These are phyloP conservation scores for Apostichopus californicus DNA, from an alignment of 35 echinoderm and acorn worm species.

Conservation along the genomic window DNA sequence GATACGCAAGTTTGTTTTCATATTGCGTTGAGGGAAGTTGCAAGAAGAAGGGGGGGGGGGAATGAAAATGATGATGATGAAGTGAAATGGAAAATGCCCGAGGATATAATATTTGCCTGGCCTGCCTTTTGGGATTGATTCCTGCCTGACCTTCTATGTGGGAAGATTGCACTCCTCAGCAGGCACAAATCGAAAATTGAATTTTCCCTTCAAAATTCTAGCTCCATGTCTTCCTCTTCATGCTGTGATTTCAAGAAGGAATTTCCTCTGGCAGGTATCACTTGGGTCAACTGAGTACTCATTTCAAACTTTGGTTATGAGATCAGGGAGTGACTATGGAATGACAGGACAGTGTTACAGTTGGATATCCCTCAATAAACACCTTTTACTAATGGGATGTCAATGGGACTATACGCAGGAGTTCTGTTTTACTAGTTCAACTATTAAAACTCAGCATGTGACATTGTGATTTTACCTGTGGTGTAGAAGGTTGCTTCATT, in stretches of 20 bases:
- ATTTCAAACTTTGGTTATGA: background rate
- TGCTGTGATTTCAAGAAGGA: slow-evolving; percentile 44
- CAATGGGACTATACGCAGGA: background rate
- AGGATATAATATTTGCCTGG: too few relatives aligned
- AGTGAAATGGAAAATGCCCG: too few relatives aligned
- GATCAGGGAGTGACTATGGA: background rate
- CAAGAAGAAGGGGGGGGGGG: too few relatives aligned
- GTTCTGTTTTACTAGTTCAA: too few relatives aligned
- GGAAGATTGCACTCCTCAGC: slow-evolving; percentile 41
- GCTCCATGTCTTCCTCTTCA: background rate
- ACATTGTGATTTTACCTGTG: background rate
- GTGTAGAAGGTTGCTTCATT: background rate
- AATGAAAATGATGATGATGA: too few relatives aligned
- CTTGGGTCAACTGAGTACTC: slow-evolving; percentile 5
- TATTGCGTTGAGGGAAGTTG: too few relatives aligned
- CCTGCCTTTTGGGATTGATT: background rate
- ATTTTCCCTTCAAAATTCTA: slow-evolving; percentile 25
- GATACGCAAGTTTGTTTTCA: too few relatives aligned
- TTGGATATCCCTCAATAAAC: background rate
- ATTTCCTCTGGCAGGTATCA: slow-evolving; percentile 22
- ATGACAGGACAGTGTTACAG: background rate
- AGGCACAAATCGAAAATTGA: slow-evolving; percentile 29
- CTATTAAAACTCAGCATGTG: background rate
- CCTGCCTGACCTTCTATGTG: slow-evolving; percentile 7
- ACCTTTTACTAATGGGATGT: background rate